Conservation (phyloP, 1,140 invertebrate genomes). For the Leptopilina clavipes region DNA sequence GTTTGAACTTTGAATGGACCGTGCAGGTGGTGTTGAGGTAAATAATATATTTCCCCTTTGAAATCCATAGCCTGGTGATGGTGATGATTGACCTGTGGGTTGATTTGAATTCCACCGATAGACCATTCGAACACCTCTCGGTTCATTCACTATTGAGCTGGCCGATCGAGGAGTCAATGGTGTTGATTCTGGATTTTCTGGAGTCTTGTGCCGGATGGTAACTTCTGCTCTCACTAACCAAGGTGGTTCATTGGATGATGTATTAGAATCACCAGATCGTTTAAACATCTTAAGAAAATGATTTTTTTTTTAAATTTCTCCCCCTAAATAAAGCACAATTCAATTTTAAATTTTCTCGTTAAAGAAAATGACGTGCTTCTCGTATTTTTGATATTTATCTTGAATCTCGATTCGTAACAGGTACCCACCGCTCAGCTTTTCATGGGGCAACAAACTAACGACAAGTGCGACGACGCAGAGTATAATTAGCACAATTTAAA, state of each 20-base stretch:
- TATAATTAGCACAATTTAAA: slow-evolving; percentile 67
- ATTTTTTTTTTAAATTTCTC: neutral
- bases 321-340: slow-evolving; percentile 1
- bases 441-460: slow-evolving; percentile 43
- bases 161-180: slow-evolving; percentile 47
- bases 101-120: slow-evolving; percentile 72
- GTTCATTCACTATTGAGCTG: slow-evolving; percentile 56
- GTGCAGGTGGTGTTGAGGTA: slow-evolving; percentile 73
- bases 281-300: slow-evolving; percentile 52
- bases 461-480: slow-evolving; percentile 42
- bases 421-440: slow-evolving; percentile 27
- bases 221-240: slow-evolving; percentile 80
- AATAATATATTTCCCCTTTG: slow-evolving; percentile 77
- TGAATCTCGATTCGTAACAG: slow-evolving; percentile 14
- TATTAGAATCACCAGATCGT: slow-evolving; percentile 44
- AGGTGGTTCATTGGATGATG: slow-evolving; percentile 64
- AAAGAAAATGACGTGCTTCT: slow-evolving; percentile 1
- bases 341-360: slow-evolving; percentile 39
- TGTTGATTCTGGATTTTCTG: slow-evolving; percentile 45
- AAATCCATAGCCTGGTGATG: slow-evolving; percentile 65
- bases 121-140: slow-evolving; percentile 73
- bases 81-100: slow-evolving; percentile 1
- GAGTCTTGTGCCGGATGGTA: slow-evolving; percentile 72
- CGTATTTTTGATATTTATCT: no score
- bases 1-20: slow-evolving; percentile 55